A percentile compares a stretch with the other conserved stretches of the same genome.
phyloP scores from a whole-genome alignment of 2,888 invertebrate species.

The Clanis bilineata region DNA sequence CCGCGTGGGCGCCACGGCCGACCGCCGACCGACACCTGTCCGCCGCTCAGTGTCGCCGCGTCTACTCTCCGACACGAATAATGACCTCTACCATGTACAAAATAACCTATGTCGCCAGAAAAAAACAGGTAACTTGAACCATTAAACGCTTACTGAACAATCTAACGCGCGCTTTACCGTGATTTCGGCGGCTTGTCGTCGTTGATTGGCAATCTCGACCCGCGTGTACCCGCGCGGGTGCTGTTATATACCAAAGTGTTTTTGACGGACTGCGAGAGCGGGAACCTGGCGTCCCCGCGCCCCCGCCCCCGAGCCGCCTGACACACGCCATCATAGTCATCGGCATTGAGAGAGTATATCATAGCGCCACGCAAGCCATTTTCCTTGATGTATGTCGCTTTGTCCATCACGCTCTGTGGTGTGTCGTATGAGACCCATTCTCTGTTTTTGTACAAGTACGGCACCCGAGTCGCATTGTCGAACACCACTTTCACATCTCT shows the following conservation, averaged over 20 bases:
- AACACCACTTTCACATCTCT: constrained; percentile 72
- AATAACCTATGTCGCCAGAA: constrained; percentile 73
- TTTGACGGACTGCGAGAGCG: constrained; percentile 46
- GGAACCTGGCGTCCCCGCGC: constrained; percentile 34
- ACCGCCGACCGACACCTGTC: constrained; percentile 16
- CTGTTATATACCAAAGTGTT: constrained; percentile 15
- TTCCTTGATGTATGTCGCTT: constrained; percentile 85
- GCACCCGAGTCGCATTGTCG: constrained; percentile 87
- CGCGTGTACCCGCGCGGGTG: not conserved
- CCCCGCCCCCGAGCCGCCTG: constrained; percentile 25
- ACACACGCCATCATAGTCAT: constrained; percentile 87
- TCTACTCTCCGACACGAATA: constrained; percentile 32
- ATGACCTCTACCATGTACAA: constrained; percentile 77
- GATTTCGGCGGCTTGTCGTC: not conserved
- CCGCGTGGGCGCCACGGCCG: constrained; percentile 17
- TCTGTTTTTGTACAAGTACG: constrained; percentile 85
- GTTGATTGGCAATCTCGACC: not conserved
- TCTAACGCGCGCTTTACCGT: not conserved
- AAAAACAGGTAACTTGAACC: constrained; percentile 60
- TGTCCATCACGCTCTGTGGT: constrained; percentile 85
- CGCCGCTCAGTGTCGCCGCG: constrained; percentile 20
- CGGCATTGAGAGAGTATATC: constrained; percentile 91
- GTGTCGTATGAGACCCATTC: constrained; percentile 95
- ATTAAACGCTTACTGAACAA: not conserved
- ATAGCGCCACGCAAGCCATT: constrained; percentile 89